Conservation (phyloP, 2,113 vertebrate species). For the Hippocampus mohnikei region DNA sequence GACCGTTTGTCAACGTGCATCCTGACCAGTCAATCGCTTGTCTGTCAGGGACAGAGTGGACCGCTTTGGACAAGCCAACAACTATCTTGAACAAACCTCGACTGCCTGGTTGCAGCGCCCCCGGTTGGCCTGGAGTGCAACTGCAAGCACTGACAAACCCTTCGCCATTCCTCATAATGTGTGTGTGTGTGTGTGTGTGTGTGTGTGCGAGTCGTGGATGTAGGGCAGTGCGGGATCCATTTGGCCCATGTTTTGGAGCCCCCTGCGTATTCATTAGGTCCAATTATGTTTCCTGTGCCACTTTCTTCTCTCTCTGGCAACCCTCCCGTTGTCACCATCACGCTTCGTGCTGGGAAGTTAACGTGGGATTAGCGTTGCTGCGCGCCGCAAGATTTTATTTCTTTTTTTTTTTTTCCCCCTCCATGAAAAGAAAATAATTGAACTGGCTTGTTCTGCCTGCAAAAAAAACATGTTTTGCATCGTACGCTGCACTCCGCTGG, state of each 20-base stretch:
- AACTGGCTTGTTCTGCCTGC: neutral
- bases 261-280: conserved; percentile 34
- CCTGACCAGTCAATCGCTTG: no score
- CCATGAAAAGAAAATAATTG: neutral
- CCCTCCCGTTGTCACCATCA: neutral
- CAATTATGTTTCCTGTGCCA: conserved; percentile 15
- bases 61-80: neutral
- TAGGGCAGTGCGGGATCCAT: neutral
- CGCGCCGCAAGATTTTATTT: neutral
- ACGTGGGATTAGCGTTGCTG: neutral
- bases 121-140: neutral
- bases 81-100: no score
- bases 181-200: neutral
- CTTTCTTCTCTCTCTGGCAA: conserved; percentile 8
- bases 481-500: neutral
- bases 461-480: neutral
- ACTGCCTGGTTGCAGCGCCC: neutral
- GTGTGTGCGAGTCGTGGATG: no score
- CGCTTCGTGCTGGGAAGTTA: neutral
- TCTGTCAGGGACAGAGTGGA: no score
- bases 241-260: conserved; percentile 1
- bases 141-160: neutral
- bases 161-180: no score
- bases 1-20: no score
- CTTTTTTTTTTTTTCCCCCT: neutral